Evolutionary conservation across 2,113 vertebrate species (phyloP), one percentile per base, ranked within the genome.

Genomic region (Hypocryptadius cinnamomeus): DNA sequence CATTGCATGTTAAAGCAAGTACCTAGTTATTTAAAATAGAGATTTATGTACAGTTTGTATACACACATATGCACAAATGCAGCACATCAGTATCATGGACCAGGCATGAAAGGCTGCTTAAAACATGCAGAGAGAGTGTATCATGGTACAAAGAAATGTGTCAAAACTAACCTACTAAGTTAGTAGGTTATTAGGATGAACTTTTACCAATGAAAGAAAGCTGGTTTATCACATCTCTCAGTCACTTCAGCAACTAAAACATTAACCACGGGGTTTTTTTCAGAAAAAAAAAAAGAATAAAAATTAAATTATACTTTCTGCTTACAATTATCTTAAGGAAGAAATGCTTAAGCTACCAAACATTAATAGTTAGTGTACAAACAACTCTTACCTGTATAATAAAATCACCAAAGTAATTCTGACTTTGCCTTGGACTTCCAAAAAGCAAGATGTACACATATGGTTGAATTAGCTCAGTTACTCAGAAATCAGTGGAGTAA

Each of bases 401-500:
- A 92, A 95, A 93, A 91, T 54, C 45, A 70, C 57, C 79, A 15
- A 90, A 91, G 60, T 80, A 80, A 80, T 71, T 78, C 42, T 3
- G 23, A 10, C 57, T 93, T 87, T 71, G 35, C 73, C 54, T 40
- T 76, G 68, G 90, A 87, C 86, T 84, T 91, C 64, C 61, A 89
- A 88, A 94, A 88, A 35, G 54, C 72, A 94, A 94, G 79, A 80
- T 64, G 80, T 64, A 89, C 56, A 48, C 3, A 5, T 53, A 86
- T 10, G 69, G 61, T 22, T 86, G 85, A 69, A 86, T 80, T 87
- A 73, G 64, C 85, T 79, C 68, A 74, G 72, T 79, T 91, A 81
- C 91, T 86, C 70, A 59, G 73, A 83, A 95, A 94, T 77, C 90
- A 89, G 90, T 78, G 51, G 53, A 95, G 91, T 91, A 95, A 76